These are phyloP conservation scores for Eufriesea mexicana DNA, from an alignment of 1,140 invertebrate genomes.

Conservation along the genomic window DNA sequence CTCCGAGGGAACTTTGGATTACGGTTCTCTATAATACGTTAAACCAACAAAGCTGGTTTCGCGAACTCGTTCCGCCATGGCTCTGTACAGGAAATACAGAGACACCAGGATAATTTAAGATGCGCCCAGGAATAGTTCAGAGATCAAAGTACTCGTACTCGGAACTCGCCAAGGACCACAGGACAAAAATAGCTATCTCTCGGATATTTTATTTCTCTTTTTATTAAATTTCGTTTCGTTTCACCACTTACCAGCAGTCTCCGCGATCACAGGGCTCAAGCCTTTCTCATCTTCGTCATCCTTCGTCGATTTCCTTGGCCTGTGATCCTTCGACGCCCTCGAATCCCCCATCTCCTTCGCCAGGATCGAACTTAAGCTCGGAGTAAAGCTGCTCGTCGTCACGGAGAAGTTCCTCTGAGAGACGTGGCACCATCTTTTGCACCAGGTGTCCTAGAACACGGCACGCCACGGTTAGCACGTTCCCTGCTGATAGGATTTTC, in stretches of 20 bases:
- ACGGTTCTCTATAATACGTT: not conserved
- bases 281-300: slow-evolving; percentile 34
- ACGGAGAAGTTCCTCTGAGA: slow-evolving; percentile 75
- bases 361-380: slow-evolving; percentile 73
- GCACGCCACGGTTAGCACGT: slow-evolving; percentile 10
- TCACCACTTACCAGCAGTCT: not conserved
- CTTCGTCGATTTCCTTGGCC: slow-evolving; percentile 27
- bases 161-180: not conserved
- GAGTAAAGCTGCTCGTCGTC: slow-evolving; percentile 68
- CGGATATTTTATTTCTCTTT: not conserved
- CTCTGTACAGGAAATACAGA: not conserved
- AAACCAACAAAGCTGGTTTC: not conserved
- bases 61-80: not conserved
- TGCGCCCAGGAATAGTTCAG: not conserved
- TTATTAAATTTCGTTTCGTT: not conserved
- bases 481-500: no score
- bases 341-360: slow-evolving; percentile 62
- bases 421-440: slow-evolving; percentile 79
- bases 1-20: not conserved
- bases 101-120: not conserved
- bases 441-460: slow-evolving; percentile 78
- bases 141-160: not conserved
- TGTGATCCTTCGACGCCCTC: slow-evolving; percentile 59
- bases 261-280: not conserved
- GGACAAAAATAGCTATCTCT: not conserved